Evolutionary conservation across 2,113 vertebrate species (phyloP).

Genomic region (Dasyornis broadbenti): DNA sequence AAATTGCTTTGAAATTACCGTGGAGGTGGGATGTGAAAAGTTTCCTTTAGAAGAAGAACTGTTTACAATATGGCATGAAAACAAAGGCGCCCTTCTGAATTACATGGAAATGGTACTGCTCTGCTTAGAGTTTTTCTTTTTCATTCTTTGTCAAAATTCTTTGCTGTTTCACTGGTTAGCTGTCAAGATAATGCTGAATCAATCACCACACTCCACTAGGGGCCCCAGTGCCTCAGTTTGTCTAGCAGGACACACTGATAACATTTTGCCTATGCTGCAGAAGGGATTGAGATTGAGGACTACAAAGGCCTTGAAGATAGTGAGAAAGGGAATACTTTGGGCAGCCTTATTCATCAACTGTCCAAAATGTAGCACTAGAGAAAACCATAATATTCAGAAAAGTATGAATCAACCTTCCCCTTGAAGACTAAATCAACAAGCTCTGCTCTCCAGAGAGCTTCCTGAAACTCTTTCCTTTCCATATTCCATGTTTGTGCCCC

Average conservation of each 20-base stretch:
- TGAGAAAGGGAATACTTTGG: background rate
- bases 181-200: background rate
- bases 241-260: background rate
- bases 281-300: background rate
- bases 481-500: background rate
- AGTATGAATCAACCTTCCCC: background rate
- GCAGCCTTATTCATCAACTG: background rate
- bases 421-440: background rate
- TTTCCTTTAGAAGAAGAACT: conserved; percentile 90
- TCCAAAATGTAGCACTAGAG: background rate
- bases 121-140: background rate
- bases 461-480: background rate
- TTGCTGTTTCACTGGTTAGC: background rate
- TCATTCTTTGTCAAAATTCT: background rate
- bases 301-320: background rate
- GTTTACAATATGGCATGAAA: conserved; percentile 88
- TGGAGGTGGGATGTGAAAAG: conserved; percentile 95
- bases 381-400: background rate
- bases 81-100: conserved; percentile 87
- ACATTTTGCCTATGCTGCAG: background rate
- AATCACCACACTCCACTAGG: background rate
- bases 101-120: conserved; percentile 86
- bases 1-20: conserved; percentile 92
- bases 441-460: background rate
- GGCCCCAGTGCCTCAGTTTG: background rate